These are phyloP conservation scores for Mongoloraphidia duomilia DNA, from an alignment of 2,888 invertebrate genomes.

Conservation along the genomic window DNA sequence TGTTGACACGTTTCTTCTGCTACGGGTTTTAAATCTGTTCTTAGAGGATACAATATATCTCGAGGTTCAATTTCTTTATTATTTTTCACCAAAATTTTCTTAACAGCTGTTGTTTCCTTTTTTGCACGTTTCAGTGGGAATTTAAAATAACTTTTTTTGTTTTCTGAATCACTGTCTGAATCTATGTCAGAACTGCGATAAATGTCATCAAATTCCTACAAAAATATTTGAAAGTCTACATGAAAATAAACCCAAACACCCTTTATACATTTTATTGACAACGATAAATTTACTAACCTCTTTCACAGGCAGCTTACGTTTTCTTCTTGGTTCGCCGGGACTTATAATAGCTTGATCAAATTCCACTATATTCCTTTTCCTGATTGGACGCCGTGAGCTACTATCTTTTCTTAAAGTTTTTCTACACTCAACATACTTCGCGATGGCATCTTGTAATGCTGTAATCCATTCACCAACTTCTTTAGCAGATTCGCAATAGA, in stretches of 20 bases:
- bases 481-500: conserved; percentile 38
- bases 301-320: conserved; percentile 19
- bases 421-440: conserved; percentile 39
- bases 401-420: conserved; percentile 48
- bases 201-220: background rate
- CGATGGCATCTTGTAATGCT: conserved; percentile 38
- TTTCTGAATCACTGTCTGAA: background rate
- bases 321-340: conserved; percentile 34
- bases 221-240: too few relatives aligned
- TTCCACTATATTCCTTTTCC: conserved; percentile 38
- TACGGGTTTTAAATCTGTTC: background rate
- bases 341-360: conserved; percentile 37
- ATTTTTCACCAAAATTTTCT: background rate
- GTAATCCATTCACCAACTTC: conserved; percentile 42
- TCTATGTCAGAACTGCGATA: background rate
- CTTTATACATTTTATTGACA: background rate
- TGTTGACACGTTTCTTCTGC: background rate
- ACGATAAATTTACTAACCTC: background rate
- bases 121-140: background rate
- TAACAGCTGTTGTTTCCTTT: background rate
- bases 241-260: background rate
- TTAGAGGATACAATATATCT: conserved; percentile 3
- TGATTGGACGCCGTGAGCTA: conserved; percentile 43
- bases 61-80: background rate
- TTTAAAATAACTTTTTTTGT: background rate